phyloP scores from a whole-genome alignment of 2,113 vertebrate genomes.

The Myodes glareolus region DNA sequence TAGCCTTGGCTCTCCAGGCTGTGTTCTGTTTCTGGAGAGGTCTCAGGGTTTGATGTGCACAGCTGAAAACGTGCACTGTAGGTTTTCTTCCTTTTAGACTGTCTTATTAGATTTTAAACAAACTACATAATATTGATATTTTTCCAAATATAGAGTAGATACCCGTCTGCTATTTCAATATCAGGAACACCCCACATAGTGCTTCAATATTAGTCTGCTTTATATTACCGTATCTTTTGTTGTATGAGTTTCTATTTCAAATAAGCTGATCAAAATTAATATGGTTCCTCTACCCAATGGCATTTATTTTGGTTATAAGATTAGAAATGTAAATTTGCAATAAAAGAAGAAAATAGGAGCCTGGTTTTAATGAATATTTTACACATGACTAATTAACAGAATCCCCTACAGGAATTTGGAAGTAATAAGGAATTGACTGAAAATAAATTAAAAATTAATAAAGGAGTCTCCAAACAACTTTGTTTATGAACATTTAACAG shows the following conservation, averaged over 20 bases:
- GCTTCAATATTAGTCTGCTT: conserved; percentile 50
- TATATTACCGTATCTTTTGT: conserved; percentile 82
- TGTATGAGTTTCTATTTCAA: conserved; percentile 81
- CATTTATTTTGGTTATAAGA: conserved; percentile 89
- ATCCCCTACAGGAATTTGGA: conserved; percentile 89
- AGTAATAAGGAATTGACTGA: conserved; percentile 89
- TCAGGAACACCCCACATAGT: conserved; percentile 52
- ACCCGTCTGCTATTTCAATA: conserved; percentile 53
- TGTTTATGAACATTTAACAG: conserved; percentile 89
- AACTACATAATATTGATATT: neutral
- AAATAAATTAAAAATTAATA: conserved; percentile 93
- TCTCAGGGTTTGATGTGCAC: neutral
- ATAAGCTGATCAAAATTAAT: conserved; percentile 87
- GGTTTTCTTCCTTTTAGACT: neutral
- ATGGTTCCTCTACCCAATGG: conserved; percentile 86
- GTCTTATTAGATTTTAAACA: neutral
- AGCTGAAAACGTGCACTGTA: neutral
- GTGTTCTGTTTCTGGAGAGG: neutral
- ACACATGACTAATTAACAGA: conserved; percentile 91
- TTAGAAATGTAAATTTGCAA: conserved; percentile 91
- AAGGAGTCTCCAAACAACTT: conserved; percentile 89
- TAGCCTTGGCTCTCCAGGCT: neutral
- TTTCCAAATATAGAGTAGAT: conserved; percentile 60
- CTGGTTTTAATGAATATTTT: conserved; percentile 91
- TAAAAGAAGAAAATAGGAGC: conserved; percentile 89